Percentiles rank a stretch among this genome's conserved stretches.
Conservation (phyloP, 1,140 invertebrate genomes). For the Drosophila albomicans region DNA sequence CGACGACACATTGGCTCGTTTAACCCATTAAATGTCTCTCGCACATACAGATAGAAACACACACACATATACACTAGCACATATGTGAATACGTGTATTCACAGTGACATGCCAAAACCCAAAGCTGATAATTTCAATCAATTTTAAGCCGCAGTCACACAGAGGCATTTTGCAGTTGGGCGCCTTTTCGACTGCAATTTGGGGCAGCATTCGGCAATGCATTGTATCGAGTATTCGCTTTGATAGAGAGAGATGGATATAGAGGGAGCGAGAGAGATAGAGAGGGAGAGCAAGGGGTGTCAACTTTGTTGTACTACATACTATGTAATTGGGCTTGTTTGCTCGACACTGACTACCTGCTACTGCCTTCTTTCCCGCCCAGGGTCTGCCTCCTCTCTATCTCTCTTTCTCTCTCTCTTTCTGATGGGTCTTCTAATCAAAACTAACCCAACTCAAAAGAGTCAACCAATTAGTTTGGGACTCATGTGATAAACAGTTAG, state of each 20-base stretch:
- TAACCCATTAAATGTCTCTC: slow-evolving; percentile 74
- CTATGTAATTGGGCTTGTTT: slow-evolving; percentile 39
- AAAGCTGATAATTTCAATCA: slow-evolving; percentile 83
- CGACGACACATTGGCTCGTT: slow-evolving; percentile 81
- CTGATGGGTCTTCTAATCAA: slow-evolving; percentile 54
- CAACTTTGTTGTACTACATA: slow-evolving; percentile 8
- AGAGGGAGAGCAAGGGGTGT: not conserved
- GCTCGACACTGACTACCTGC: slow-evolving; percentile 25
- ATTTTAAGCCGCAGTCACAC: slow-evolving; percentile 77
- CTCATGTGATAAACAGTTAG: slow-evolving; percentile 77
- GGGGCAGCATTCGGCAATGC: slow-evolving; percentile 16
- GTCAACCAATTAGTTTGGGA: slow-evolving; percentile 60
- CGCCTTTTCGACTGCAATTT: slow-evolving; percentile 67
- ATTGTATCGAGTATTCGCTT: slow-evolving; percentile 9
- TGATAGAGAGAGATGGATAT: not conserved
- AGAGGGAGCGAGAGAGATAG: not conserved
- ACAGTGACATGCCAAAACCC: slow-evolving; percentile 69
- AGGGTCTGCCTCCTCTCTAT: too few relatives aligned
- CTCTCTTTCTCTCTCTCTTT: not conserved
- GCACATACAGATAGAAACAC: slow-evolving; percentile 1
- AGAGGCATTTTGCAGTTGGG: slow-evolving; percentile 73
- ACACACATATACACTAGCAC: not conserved
- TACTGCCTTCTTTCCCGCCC: slow-evolving; percentile 1
- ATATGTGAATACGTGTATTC: slow-evolving; percentile 1
- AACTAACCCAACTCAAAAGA: slow-evolving; percentile 62